These are phyloP conservation scores for Vombatus ursinus DNA, from an alignment of 2,113 vertebrate genomes.

Conservation along the genomic window DNA sequence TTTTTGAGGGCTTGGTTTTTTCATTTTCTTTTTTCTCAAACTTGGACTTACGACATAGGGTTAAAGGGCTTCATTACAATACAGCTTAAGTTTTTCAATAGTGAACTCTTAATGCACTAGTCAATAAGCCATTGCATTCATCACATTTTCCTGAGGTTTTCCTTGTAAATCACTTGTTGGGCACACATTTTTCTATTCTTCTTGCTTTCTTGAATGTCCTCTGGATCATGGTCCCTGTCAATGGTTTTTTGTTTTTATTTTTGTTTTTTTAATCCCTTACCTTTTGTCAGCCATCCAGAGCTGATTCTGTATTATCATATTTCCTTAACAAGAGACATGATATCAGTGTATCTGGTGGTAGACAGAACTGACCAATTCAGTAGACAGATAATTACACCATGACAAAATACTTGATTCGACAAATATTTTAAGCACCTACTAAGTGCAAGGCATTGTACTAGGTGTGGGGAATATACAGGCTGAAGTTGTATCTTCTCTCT, in stretches of 20 bases:
- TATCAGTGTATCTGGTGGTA: background rate
- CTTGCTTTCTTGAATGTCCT: conserved; percentile 32
- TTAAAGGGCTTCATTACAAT: background rate
- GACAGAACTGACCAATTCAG: background rate
- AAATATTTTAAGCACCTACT: background rate
- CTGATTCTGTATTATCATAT: background rate
- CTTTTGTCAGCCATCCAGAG: background rate
- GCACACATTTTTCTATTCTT: background rate
- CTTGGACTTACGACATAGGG: background rate
- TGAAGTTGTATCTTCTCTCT: background rate
- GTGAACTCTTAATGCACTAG: background rate
- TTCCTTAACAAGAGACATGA: background rate
- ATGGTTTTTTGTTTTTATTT: background rate
- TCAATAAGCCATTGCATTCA: background rate
- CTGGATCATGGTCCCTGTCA: background rate
- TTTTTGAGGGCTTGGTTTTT: conserved; percentile 27
- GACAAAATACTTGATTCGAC: background rate
- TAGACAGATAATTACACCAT: background rate
- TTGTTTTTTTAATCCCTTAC: conserved; percentile 31
- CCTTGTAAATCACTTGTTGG: background rate
- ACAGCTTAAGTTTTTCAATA: background rate
- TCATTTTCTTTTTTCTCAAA: background rate
- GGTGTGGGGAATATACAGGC: background rate
- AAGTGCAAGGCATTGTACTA: background rate
- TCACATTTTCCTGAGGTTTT: background rate